phyloP scores from a whole-genome alignment of 2,888 invertebrate species.

The Melangyna quadrimaculata region DNA sequence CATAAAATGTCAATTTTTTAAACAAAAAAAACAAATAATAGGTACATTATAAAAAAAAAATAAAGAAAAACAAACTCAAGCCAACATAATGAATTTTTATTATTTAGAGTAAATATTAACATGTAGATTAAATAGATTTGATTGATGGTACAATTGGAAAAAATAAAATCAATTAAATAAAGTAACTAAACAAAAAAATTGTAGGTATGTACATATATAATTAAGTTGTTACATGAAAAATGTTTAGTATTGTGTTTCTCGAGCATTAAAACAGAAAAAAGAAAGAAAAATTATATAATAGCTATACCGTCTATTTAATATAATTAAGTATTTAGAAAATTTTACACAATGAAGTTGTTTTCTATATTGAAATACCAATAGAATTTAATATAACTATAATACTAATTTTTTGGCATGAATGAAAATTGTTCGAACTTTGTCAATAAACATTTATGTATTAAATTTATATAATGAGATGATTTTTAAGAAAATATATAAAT shows the following conservation, averaged over 20 bases:
- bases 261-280: not conserved
- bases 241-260: slow-evolving; percentile 37
- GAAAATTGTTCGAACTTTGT: not conserved
- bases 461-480: not conserved
- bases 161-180: not conserved
- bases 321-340: slow-evolving; percentile 21
- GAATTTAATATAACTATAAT: not conserved
- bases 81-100: slow-evolving; percentile 70
- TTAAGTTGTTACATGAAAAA: slow-evolving; percentile 17
- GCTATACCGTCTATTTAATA: not conserved
- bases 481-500: not conserved
- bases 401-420: not conserved
- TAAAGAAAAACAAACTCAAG: slow-evolving; percentile 49
- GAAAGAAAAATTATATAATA: slow-evolving; percentile 6
- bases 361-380: not conserved
- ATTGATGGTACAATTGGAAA: slow-evolving; percentile 11
- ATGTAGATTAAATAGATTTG: slow-evolving; percentile 36
- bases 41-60: not conserved
- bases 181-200: not conserved
- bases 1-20: slow-evolving; percentile 48
- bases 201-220: not conserved
- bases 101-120: slow-evolving; percentile 62
- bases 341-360: slow-evolving; percentile 53
- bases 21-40: slow-evolving; percentile 6
- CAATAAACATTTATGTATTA: not conserved